A percentile compares a stretch with the other conserved stretches of the same genome.
These are phyloP conservation scores for Priocnemis perturbator DNA, from an alignment of 2,888 invertebrate species.

Conservation along the genomic window DNA sequence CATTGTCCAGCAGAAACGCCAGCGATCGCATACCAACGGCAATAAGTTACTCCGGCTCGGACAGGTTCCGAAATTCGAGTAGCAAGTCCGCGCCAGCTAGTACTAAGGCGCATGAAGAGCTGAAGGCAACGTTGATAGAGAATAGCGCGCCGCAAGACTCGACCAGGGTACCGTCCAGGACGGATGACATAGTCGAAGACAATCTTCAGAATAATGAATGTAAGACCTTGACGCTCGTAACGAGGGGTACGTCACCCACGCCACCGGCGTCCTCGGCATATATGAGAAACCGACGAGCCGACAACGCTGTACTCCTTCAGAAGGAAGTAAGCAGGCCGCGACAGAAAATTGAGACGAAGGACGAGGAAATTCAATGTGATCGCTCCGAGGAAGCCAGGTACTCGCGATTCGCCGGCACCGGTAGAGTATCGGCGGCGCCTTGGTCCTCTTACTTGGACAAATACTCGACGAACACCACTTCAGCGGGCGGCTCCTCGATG, in stretches of 20 bases:
- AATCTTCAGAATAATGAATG: conserved; percentile 42
- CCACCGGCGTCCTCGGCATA: conserved; percentile 80
- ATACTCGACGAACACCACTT: conserved; percentile 53
- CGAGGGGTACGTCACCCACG: conserved; percentile 87
- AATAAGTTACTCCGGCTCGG: conserved; percentile 58
- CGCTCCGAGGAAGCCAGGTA: conserved; percentile 82
- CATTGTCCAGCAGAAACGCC: conserved; percentile 40
- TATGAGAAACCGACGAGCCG: conserved; percentile 82
- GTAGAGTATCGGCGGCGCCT: conserved; percentile 79
- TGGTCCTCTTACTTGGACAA: conserved; percentile 81
- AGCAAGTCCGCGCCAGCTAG: conserved; percentile 34
- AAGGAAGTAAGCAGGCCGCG: conserved; percentile 80
- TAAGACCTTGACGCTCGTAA: conserved; percentile 79
- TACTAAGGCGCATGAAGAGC: conserved; percentile 46
- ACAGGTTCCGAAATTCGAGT: conserved; percentile 58
- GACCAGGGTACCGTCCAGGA: conserved; percentile 11
- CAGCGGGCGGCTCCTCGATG: conserved; percentile 24
- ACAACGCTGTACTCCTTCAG: conserved; percentile 84
- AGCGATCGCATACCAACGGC: conserved; percentile 52
- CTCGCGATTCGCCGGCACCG: conserved; percentile 79
- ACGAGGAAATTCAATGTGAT: conserved; percentile 86
- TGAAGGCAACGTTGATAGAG: conserved; percentile 28
- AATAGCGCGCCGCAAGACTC: conserved; percentile 11
- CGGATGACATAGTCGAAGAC: conserved; percentile 24
- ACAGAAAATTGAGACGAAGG: conserved; percentile 78